Base-by-base conservation (phyloP, 2,888 invertebrate genomes). In the Euspilapteryx auroguttella region DNA sequence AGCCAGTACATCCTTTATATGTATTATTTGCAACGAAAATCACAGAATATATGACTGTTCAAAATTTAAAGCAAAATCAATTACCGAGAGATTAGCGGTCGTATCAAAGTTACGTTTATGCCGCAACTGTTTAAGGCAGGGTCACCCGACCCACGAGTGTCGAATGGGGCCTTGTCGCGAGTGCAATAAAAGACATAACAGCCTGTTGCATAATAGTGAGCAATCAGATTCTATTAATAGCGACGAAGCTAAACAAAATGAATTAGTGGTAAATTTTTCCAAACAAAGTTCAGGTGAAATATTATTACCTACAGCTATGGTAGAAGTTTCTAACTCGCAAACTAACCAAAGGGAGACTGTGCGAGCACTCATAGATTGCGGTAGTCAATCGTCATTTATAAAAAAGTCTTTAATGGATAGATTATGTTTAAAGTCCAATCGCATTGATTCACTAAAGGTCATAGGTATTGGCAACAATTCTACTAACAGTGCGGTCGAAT, bases 381-480 rank as follows among this genome's bases (percentile, higher is more conserved):
- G 41, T 3, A 41, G 39, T 14, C 37, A 41, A 21, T 35, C 34
- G 5, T 32, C 35, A 5, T 39, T 41, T 31, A 37, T 40, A 2
- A 28, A 32, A 12, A 22, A 34, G 25, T 22, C 27, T 1, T 21
- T 39, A 21, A 30, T 33, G 21, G 4, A 33, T 10, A 35, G 31
- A 24, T 11, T 39, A 12, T 12, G 14, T 6, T 12, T 39, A 23
- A 32, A 32, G 3, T 31, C 34, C n/a, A 27, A 7, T 10, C 28
- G 25, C 1, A 32, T 37, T 21, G 21, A 35, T 12, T 8, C 28
- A 11, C 23, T 35, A 28, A 35, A 34, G 23, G 31, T 34, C 12
- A 33, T 38, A 6, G 35, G 34, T 2, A 34, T 35, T 4, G 34
- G 35, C 2, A 37, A 37, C 14, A 33, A 24, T 21, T 3, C 2